Conservation (phyloP, 2,113 vertebrate species). For the Notechis scutatus region DNA sequence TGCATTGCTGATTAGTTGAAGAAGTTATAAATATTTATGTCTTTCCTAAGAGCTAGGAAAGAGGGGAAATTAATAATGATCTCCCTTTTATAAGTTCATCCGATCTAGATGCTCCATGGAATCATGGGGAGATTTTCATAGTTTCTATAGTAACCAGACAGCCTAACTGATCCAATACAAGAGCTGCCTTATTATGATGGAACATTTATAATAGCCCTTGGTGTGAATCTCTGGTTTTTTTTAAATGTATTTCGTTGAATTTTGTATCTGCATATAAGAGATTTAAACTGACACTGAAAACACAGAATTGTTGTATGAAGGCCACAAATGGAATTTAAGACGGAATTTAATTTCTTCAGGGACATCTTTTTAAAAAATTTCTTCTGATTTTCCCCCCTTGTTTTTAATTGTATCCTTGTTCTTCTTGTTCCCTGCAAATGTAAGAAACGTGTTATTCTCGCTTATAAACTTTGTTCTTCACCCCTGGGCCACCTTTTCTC, state of each 20-base stretch:
- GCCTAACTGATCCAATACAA: conserved; percentile 29
- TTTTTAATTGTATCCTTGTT: background rate
- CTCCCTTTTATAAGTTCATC: conserved; percentile 22
- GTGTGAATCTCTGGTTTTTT: background rate
- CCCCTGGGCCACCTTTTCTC: background rate
- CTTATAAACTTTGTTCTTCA: background rate
- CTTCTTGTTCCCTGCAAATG: background rate
- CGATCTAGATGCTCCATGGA: conserved; percentile 35
- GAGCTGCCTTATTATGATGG: conserved; percentile 37
- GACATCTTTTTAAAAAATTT: background rate
- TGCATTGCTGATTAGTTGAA: conserved; percentile 49
- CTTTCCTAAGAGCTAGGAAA: conserved; percentile 39
- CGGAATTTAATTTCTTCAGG: background rate
- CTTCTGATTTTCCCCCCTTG: too few relatives aligned
- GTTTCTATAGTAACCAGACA: conserved; percentile 60
- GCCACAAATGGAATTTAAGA: background rate
- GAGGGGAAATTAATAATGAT: conserved; percentile 36
- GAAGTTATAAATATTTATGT: conserved; percentile 57
- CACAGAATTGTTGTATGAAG: background rate
- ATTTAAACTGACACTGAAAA: background rate
- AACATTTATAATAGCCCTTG: conserved; percentile 42
- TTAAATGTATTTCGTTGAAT: background rate
- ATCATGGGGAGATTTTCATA: conserved; percentile 50
- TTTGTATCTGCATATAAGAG: background rate
- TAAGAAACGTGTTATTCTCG: background rate